Conservation (phyloP, 2,113 vertebrate species). For the Mormyrus lacerda region DNA sequence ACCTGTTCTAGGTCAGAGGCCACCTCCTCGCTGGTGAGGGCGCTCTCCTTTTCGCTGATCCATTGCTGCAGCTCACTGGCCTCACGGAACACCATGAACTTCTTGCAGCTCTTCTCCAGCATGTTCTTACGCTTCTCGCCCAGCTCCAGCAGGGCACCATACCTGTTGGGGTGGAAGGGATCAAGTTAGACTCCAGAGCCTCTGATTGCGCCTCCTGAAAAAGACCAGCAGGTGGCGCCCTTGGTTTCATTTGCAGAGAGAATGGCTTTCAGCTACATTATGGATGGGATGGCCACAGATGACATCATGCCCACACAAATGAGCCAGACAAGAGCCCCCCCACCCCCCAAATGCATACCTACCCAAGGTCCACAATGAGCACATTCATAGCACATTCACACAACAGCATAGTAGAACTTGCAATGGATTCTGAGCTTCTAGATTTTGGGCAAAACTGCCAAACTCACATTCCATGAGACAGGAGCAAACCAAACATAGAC, state of each 20-base stretch:
- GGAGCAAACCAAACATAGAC: neutral
- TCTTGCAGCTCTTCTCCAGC: conserved; percentile 98
- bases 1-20: conserved; percentile 97
- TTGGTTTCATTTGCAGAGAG: neutral
- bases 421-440: neutral
- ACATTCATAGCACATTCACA: neutral
- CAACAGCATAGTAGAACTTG: neutral
- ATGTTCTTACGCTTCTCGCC: conserved; percentile 93
- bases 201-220: neutral
- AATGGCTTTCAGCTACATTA: neutral
- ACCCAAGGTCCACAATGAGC: neutral
- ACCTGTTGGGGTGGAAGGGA: conserved; percentile 55
- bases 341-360: neutral
- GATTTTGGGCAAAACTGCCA: neutral
- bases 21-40: conserved; percentile 84
- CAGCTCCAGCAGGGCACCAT: conserved; percentile 81
- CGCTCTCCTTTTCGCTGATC: conserved; percentile 92
- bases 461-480: neutral
- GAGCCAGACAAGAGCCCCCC: neutral
- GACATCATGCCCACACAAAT: neutral
- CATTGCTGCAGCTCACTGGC: conserved; percentile 94
- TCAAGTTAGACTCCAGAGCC: neutral
- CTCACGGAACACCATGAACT: conserved; percentile 96
- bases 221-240: neutral
- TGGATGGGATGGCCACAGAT: neutral